Evolutionary conservation across 2,113 vertebrate species (phyloP).

Genomic region (Cephalophus harveyi): DNA sequence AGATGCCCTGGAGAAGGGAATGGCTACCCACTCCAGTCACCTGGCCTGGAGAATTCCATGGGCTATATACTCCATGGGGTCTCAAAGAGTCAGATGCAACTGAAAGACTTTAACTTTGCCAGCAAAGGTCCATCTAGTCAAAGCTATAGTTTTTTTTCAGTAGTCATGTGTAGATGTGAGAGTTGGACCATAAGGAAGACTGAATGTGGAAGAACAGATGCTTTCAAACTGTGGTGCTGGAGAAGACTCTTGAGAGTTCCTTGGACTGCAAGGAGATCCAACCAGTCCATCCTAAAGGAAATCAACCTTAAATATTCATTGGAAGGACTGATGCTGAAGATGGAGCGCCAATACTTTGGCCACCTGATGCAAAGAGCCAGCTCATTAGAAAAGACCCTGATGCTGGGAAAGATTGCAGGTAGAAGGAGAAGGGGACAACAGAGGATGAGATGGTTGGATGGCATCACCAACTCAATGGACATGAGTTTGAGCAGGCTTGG

Average conservation of each 20-base stretch:
- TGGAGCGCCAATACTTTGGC: not conserved
- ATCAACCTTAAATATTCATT: not conserved
- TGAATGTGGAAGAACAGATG: not conserved
- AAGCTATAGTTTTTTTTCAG: not conserved
- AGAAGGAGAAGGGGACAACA: not conserved
- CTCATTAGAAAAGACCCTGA: not conserved
- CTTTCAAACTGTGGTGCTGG: not conserved
- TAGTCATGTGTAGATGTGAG: not conserved
- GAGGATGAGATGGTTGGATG: not conserved
- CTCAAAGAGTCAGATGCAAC: rapidly evolving
- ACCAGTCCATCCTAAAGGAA: not conserved
- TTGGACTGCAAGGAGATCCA: not conserved
- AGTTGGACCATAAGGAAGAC: not conserved
- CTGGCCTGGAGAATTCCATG: not conserved
- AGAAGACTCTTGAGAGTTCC: not conserved
- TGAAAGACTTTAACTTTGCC: not conserved
- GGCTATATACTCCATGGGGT: not conserved
- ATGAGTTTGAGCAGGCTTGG: not conserved
- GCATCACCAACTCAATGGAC: not conserved
- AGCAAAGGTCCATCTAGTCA: not conserved
- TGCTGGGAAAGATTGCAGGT: not conserved
- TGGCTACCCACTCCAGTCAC: not conserved
- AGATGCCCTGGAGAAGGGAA: not conserved
- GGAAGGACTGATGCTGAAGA: not conserved
- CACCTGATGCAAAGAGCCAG: not conserved